Base-by-base conservation (phyloP, 2,888 invertebrate genomes). In the Calameuta filiformis region DNA sequence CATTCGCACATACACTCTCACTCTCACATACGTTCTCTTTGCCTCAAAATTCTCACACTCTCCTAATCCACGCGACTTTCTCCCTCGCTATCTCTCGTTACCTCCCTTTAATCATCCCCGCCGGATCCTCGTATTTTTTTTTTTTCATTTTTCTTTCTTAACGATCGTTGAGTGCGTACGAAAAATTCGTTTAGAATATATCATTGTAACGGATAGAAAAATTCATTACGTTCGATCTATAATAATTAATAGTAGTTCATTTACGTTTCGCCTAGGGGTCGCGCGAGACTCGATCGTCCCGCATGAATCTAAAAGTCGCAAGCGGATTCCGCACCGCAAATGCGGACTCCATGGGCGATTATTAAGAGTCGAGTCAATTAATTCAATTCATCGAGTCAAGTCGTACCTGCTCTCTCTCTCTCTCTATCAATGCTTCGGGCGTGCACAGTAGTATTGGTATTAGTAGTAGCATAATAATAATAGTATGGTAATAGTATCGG, bases 201-300 rank as follows among this genome's bases (percentile, higher is more conserved):
- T 76, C 73, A 77, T 77, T 83, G 80, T 76, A 84, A 82, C 80
- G 80, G 75, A 84, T 84, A 82, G 79, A 84, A 83, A 83, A 84
- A 79, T 83, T 81, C 79, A 75, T 79, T 75, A 71, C 75, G 77
- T 74, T 82, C 71, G 75, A 68, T 81, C 80, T 80, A 81, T 77
- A 76, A 79, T 79, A 75, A 73, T 79, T 77, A 69, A 33, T 69
- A 33, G 12, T 69, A 12, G 31, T 33, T 33, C 69, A 33, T 33
- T 30, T 11, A 31, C 69, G 69, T 69, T 40, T 40, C 69, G 69
- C 69, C 69, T 69, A 33, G 31, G 30, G 33, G 69, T 33, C 0
- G 69, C 12, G 30, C 30, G 69, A 69, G 69, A 69, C 12, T 11
- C n/a, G 15, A 30, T 69, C 69, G 30, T 69, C 30, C 33, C 69